Evolutionary conservation across 2,888 invertebrate species (phyloP).

Genomic region (Oconnorella tubifera): DNA sequence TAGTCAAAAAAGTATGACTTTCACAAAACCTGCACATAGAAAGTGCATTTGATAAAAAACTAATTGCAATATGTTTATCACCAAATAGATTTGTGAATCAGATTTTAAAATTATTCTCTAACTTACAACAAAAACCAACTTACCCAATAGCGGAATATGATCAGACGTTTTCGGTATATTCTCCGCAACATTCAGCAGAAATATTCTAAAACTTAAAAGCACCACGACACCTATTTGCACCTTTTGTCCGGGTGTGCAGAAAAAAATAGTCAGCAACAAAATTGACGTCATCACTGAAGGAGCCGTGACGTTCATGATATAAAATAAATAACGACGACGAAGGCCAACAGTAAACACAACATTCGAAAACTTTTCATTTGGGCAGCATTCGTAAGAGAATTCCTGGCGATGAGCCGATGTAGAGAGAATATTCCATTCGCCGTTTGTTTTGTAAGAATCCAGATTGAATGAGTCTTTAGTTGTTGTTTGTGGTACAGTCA

Average conservation of each 20-base stretch:
- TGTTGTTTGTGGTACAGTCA: conserved; percentile 28
- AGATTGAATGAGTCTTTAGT: conserved; percentile 26
- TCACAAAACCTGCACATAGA: no score
- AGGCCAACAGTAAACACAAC: conserved; percentile 28
- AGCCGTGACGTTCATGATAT: conserved; percentile 36
- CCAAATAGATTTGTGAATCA: no score
- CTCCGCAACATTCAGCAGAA: conserved; percentile 36
- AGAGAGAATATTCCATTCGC: conserved; percentile 33
- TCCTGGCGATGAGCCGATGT: conserved; percentile 26
- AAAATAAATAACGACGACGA: conserved; percentile 32
- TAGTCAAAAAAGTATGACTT: no score
- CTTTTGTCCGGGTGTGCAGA: conserved; percentile 38
- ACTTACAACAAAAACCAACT: no score
- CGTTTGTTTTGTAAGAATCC: conserved; percentile 36
- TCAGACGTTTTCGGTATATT: conserved; percentile 39
- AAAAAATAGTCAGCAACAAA: conserved; percentile 36
- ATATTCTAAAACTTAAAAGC: conserved; percentile 36
- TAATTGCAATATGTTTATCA: no score
- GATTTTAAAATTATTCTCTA: no score
- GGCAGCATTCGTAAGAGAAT: conserved; percentile 37
- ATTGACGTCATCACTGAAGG: conserved; percentile 38
- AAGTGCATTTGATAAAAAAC: no score
- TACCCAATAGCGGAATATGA: conserved; percentile 37
- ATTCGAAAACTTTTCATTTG: conserved; percentile 29
- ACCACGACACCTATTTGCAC: conserved; percentile 39